A percentile compares a stretch with the other conserved stretches of the same genome.
These are phyloP conservation scores for Halocynthia roretzi DNA, from an alignment of 23 tunicate species.

Conservation along the genomic window DNA sequence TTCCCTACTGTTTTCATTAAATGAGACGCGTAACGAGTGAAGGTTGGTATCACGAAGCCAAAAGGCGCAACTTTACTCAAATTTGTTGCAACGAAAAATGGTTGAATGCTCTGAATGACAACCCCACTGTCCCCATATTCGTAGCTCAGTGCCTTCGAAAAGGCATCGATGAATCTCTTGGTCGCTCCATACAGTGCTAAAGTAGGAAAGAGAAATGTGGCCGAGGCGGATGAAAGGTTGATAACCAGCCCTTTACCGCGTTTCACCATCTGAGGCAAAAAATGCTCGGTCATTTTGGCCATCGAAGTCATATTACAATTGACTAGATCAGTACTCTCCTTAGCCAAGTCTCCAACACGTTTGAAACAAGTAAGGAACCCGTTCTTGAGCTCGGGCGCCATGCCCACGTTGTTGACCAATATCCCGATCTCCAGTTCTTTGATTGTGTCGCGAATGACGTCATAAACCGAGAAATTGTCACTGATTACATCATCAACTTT, in stretches of 20 bases:
- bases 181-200: slow-evolving; percentile 29
- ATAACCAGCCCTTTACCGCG: slow-evolving; percentile 2
- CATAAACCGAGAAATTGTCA: slow-evolving; percentile 5
- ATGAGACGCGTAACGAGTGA: not conserved
- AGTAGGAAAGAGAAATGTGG: not conserved
- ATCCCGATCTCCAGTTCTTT: slow-evolving; percentile 30
- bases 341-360: not conserved
- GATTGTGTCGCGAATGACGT: slow-evolving; percentile 18
- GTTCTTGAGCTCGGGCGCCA: not conserved
- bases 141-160: slow-evolving; percentile 29
- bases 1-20: slow-evolving; percentile 34
- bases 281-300: slow-evolving; percentile 9
- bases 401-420: slow-evolving; percentile 44
- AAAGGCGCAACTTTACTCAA: not conserved
- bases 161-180: slow-evolving; percentile 32
- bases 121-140: slow-evolving; percentile 33
- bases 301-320: slow-evolving; percentile 14
- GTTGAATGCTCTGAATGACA: slow-evolving; percentile 21
- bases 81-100: slow-evolving; percentile 4
- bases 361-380: not conserved
- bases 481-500: not conserved
- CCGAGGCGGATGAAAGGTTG: slow-evolving; percentile 13
- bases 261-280: slow-evolving; percentile 15
- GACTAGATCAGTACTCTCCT: not conserved
- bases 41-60: no score